Base-by-base conservation (phyloP, 2,113 vertebrate genomes). In the Merops nubicus region DNA sequence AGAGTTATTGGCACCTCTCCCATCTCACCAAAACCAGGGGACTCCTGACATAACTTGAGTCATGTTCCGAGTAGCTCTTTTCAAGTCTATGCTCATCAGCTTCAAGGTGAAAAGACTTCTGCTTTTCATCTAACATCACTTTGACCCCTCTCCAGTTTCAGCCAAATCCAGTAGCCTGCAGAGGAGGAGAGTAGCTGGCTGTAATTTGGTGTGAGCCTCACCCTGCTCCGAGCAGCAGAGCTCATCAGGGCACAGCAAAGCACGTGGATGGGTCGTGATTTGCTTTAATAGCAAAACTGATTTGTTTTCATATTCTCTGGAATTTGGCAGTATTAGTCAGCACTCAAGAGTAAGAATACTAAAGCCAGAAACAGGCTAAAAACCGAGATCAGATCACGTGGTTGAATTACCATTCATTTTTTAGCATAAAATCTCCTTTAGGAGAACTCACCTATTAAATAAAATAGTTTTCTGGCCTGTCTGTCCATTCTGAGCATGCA, bases 61-160 rank as follows among this genome's bases (percentile, higher is more conserved):
- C 92, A 92, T 20, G 76, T 96, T 94, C 95, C 75, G 60, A 70
- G 31, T 26, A 88, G 75, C 9, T 70, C 85, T 77, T 77, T 26
- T 93, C 85, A 90, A 90, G 88, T 75, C 85, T 33, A 9, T 45
- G 25, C 80, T 59, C 64, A 91, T 79, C 38, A 0, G 36, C 54
- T 65, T n/a, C 28, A 69, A 81, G 78, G 81, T 64, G 48, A 96
- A 78, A 2, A 2, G 73, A 18, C 19, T n/a, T 18, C 1, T 31
- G n/a, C 34, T 80, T 63, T 53, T 20, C 42, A 68, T 36, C 57
- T 85, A 51, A 6, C 11, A 12, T 23, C 33, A 51, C 65, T 85
- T 87, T 82, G 40, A 94, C 62, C 47, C 62, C 47, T 82, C 51
- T 51, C 28, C 36, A 23, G 15, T 16, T 63, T 29, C 19, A 60